These are phyloP conservation scores for Maniola hyperantus DNA, from an alignment of 2,888 invertebrate species.

Conservation along the genomic window DNA sequence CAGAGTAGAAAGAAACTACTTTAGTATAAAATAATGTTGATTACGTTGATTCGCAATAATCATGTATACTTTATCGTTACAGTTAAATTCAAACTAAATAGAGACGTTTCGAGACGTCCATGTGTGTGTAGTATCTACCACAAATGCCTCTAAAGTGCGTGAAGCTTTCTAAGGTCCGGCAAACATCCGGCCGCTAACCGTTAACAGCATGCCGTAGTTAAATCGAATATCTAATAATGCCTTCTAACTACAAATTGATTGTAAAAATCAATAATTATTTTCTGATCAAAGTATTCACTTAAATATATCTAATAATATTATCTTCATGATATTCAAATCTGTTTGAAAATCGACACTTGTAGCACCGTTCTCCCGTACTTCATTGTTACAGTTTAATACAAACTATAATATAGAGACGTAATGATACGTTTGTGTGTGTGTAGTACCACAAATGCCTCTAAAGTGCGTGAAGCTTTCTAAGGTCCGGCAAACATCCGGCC, in stretches of 20 bases:
- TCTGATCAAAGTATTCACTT: background rate
- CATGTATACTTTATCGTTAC: slow-evolving; percentile 42
- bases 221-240: slow-evolving; percentile 47
- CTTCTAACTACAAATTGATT: slow-evolving; percentile 32
- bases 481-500: slow-evolving; percentile 73
- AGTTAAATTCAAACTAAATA: slow-evolving; percentile 59
- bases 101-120: slow-evolving; percentile 53
- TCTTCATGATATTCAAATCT: too few species aligned
- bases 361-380: too few species aligned
- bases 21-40: slow-evolving; percentile 43
- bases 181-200: slow-evolving; percentile 71
- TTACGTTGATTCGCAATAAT: slow-evolving; percentile 54
- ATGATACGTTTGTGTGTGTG: slow-evolving; percentile 42
- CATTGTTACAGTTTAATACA: too few species aligned
- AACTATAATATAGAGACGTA: too few species aligned
- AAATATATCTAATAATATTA: too few species aligned
- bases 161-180: slow-evolving; percentile 71
- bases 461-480: slow-evolving; percentile 67
- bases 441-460: slow-evolving; percentile 63
- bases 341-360: too few species aligned
- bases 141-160: slow-evolving; percentile 54
- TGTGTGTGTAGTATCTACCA: slow-evolving; percentile 62
- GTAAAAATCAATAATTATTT: slow-evolving; percentile 26
- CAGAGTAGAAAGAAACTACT: slow-evolving; percentile 28
- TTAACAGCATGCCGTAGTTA: slow-evolving; percentile 58